These are phyloP conservation scores for Ciconia stormi DNA, from an alignment of 2,113 vertebrate genomes.

Conservation along the genomic window DNA sequence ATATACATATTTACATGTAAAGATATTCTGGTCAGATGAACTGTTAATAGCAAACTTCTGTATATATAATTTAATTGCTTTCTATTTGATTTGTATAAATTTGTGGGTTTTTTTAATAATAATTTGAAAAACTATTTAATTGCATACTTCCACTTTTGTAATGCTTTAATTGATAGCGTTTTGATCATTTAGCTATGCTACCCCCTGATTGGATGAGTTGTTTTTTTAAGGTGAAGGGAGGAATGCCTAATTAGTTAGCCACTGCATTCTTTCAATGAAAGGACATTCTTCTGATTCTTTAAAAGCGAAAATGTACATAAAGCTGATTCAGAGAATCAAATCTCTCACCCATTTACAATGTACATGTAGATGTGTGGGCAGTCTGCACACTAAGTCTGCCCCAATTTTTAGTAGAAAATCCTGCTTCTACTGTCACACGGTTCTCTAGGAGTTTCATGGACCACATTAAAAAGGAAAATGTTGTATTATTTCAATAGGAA, in stretches of 20 bases:
- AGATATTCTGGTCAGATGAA: background rate
- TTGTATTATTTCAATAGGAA: background rate
- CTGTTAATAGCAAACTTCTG: background rate
- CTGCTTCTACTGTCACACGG: background rate
- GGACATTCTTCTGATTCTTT: background rate
- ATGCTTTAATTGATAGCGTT: background rate
- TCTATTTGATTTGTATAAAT: background rate
- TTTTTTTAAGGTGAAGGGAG: background rate
- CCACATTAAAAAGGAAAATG: background rate
- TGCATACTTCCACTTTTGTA: background rate
- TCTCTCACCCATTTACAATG: background rate
- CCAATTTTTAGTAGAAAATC: background rate
- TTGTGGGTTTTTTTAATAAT: background rate
- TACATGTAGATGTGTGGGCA: background rate
- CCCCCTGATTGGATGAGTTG: background rate
- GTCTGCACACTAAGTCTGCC: background rate
- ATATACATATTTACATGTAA: background rate
- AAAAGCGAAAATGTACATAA: background rate
- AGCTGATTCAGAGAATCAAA: background rate
- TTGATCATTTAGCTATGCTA: background rate
- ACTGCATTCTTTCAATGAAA: background rate
- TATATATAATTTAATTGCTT: background rate
- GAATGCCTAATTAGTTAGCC: background rate
- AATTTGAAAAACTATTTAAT: background rate
- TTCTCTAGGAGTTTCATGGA: background rate